Evolutionary conservation across 2,113 vertebrate genomes (phyloP).

Genomic region (Ptychochromis oligacanthus): DNA sequence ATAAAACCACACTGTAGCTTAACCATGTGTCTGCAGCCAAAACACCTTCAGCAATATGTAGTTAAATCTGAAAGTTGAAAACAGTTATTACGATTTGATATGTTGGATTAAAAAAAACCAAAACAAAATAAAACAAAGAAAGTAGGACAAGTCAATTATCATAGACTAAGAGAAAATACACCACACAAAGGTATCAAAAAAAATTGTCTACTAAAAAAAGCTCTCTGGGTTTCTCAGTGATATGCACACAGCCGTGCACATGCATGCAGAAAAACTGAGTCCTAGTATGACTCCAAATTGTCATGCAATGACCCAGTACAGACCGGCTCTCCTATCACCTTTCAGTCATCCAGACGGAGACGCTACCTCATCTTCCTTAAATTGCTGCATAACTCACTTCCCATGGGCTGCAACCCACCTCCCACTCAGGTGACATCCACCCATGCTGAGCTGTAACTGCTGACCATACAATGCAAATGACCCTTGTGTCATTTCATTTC

Average conservation of each 20-base stretch:
- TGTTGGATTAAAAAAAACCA: not conserved
- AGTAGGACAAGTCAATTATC: not conserved
- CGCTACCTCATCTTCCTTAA: constrained; percentile 68
- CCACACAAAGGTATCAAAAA: not conserved
- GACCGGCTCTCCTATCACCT: constrained; percentile 61
- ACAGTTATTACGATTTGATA: not conserved
- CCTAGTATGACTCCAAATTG: constrained; percentile 36
- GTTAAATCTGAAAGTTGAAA: not conserved
- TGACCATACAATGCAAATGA: not conserved
- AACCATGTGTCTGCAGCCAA: constrained; percentile 14
- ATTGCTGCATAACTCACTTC: constrained; percentile 41
- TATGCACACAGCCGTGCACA: not conserved
- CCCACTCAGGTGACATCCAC: constrained; percentile 49
- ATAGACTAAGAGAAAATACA: not conserved
- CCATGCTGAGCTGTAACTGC: not conserved
- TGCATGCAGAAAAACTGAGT: not conserved
- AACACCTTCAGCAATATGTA: constrained; percentile 26
- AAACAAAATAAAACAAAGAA: not conserved
- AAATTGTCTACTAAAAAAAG: not conserved
- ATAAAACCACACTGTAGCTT: constrained; percentile 32
- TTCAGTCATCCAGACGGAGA: constrained; percentile 70
- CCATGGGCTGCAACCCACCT: constrained; percentile 24
- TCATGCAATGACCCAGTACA: constrained; percentile 21
- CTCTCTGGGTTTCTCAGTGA: not conserved
- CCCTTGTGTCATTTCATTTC: not conserved